A percentile compares a stretch with the other conserved stretches of the same genome.
Conservation (phyloP, 2,888 invertebrate species). For the Amorpha juglandis region DNA sequence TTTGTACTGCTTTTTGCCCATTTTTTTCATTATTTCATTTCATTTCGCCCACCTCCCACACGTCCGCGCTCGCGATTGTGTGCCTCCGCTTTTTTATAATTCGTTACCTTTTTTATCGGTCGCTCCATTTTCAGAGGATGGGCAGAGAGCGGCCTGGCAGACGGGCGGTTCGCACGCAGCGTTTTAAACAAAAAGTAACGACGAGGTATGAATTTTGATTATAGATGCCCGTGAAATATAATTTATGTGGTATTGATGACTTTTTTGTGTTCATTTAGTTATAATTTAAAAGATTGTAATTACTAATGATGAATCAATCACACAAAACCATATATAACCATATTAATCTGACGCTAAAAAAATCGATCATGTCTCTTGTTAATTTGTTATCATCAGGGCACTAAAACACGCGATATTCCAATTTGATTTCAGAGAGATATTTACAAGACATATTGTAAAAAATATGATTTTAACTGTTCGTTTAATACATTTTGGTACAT, state of each 20-base stretch:
- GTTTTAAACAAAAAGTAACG: slow-evolving; percentile 32
- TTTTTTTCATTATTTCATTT: slow-evolving; percentile 85
- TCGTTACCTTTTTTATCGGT: slow-evolving; percentile 85
- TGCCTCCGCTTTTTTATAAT: slow-evolving; percentile 83
- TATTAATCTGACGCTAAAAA: no score
- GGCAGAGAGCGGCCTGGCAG: slow-evolving; percentile 56
- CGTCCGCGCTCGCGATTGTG: slow-evolving; percentile 83
- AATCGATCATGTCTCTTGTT: no score
- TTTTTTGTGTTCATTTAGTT: not conserved
- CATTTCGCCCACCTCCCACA: slow-evolving; percentile 83
- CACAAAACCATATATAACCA: no score
- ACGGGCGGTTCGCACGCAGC: slow-evolving; percentile 56
- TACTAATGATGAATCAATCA: not conserved
- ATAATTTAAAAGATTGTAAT: not conserved
- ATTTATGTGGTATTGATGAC: not conserved
- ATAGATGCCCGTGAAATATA: not conserved
- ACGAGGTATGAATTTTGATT: slow-evolving; percentile 29
- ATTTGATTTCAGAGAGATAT: no score
- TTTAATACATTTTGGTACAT: no score
- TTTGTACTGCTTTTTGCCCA: slow-evolving; percentile 84
- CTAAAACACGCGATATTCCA: no score
- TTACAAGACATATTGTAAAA: no score
- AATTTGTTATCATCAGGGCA: no score
- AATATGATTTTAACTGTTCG: no score
- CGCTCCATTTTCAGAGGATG: slow-evolving; percentile 83